phyloP scores from a whole-genome alignment of 2,797 vertebrate species.

The Aeoliscus strigatus region DNA sequence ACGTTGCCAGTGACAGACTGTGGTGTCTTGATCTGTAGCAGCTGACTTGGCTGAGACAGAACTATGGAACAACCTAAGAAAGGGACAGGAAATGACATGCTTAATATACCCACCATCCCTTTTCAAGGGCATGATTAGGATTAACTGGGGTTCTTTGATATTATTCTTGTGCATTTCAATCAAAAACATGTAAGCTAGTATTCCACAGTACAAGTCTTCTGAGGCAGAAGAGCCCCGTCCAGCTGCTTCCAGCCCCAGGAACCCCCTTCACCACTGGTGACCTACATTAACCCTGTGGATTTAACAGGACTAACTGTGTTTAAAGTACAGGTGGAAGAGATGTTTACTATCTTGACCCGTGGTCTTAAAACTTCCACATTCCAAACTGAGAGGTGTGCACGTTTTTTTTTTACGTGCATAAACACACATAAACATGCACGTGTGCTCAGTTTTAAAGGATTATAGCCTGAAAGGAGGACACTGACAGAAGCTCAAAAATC shows the following conservation, averaged over 20 bases:
- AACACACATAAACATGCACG: constrained; percentile 29
- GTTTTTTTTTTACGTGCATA: constrained; percentile 34
- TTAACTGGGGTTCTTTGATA: constrained; percentile 9
- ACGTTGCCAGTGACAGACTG: constrained; percentile 72
- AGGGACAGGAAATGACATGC: constrained; percentile 29
- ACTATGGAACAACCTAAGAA: constrained; percentile 77
- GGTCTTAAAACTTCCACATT: constrained; percentile 52
- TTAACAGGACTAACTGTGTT: constrained; percentile 38
- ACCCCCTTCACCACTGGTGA: constrained; percentile 12
- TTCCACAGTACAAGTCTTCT: constrained; percentile 1
- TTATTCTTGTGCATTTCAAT: constrained; percentile 3
- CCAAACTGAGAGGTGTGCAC: constrained; percentile 21
- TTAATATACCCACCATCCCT: too few species aligned
- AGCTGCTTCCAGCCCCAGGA: constrained; percentile 27
- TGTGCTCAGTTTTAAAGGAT: constrained; percentile 18
- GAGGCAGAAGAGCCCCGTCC: too few species aligned
- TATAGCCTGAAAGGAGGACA: constrained; percentile 4
- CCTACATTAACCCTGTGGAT: constrained; percentile 42
- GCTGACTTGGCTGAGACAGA: constrained; percentile 77
- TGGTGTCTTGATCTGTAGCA: constrained; percentile 84
- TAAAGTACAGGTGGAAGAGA: constrained; percentile 49
- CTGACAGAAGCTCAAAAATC: constrained; percentile 7
- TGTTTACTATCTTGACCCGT: constrained; percentile 47
- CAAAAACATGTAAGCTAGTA: constrained; percentile 5
- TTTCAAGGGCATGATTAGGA: too few species aligned